A percentile compares a stretch with the other conserved stretches of the same genome.
phyloP scores from a whole-genome alignment of 2,113 vertebrate species.

The Scartelaos histophorus region DNA sequence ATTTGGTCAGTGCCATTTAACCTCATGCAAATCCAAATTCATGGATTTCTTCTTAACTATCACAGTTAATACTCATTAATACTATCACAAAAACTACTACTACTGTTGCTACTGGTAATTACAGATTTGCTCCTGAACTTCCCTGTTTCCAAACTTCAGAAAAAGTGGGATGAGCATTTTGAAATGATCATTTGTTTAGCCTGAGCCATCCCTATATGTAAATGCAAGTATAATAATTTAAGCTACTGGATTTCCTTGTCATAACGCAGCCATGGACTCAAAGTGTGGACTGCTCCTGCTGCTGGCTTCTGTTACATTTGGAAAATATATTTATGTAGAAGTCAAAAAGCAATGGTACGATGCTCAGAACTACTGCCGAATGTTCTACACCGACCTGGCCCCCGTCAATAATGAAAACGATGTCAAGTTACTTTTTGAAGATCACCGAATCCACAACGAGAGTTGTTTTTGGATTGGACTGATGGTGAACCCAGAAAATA shows the following conservation, averaged over 20 bases:
- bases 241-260: too few relatives aligned
- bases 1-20: too few relatives aligned
- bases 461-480: not conserved
- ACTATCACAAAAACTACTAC: too few relatives aligned
- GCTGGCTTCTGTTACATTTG: slow-evolving; percentile 18
- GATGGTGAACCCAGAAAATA: not conserved
- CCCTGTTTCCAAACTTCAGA: too few relatives aligned
- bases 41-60: too few relatives aligned
- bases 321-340: slow-evolving; percentile 20
- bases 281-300: not conserved
- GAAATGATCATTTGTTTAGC: not conserved
- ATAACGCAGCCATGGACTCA: not conserved
- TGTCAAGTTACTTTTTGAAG: not conserved
- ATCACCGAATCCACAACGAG: not conserved
- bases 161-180: too few relatives aligned
- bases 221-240: not conserved
- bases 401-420: not conserved
- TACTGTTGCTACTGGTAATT: too few relatives aligned
- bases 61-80: too few relatives aligned
- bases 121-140: too few relatives aligned
- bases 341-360: fast-evolving
- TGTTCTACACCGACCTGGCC: slow-evolving; percentile 32
- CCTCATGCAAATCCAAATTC: too few relatives aligned
- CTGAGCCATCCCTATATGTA: not conserved
- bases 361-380: slow-evolving; percentile 19